phyloP scores from a whole-genome alignment of 2,113 vertebrate genomes.

The Ariopsis seemanni region DNA sequence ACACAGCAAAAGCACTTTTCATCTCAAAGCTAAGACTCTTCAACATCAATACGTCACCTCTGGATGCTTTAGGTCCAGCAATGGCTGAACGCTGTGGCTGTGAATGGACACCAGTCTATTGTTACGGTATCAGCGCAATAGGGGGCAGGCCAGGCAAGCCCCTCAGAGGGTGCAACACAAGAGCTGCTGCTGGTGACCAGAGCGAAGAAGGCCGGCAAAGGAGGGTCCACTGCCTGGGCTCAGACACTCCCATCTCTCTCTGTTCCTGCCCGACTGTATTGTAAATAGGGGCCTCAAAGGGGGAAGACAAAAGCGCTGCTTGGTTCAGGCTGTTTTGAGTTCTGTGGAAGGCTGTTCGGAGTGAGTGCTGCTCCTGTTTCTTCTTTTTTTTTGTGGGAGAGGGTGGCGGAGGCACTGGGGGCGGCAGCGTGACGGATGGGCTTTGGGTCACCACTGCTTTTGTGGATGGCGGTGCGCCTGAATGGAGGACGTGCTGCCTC shows the following conservation, averaged over 20 bases:
- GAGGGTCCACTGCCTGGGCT: conserved; percentile 46
- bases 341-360: conserved; percentile 48
- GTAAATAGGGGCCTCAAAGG: conserved; percentile 42
- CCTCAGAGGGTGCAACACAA: conserved; percentile 55
- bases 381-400: conserved; percentile 51
- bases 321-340: conserved; percentile 44
- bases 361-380: conserved; percentile 45
- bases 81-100: conserved; percentile 47
- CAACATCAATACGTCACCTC: conserved; percentile 55
- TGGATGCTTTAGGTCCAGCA: conserved; percentile 44
- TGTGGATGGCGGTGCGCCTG: conserved; percentile 55
- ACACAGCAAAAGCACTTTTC: conserved; percentile 44
- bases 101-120: conserved; percentile 61
- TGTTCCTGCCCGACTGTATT: conserved; percentile 48
- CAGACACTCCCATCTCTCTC: conserved; percentile 53
- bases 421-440: conserved; percentile 57
- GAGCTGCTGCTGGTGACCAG: conserved; percentile 58
- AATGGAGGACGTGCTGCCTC: conserved; percentile 55
- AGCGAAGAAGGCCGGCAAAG: conserved; percentile 51
- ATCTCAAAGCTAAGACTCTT: conserved; percentile 49
- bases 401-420: conserved; percentile 36
- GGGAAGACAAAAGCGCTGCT: conserved; percentile 49
- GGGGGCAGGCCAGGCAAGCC: conserved; percentile 54
- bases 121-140: conserved; percentile 55
- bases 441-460: conserved; percentile 54